Evolutionary conservation across 2,888 invertebrate species (phyloP), one percentile per base, ranked within the genome.

Genomic region (Lottia gigantea): DNA sequence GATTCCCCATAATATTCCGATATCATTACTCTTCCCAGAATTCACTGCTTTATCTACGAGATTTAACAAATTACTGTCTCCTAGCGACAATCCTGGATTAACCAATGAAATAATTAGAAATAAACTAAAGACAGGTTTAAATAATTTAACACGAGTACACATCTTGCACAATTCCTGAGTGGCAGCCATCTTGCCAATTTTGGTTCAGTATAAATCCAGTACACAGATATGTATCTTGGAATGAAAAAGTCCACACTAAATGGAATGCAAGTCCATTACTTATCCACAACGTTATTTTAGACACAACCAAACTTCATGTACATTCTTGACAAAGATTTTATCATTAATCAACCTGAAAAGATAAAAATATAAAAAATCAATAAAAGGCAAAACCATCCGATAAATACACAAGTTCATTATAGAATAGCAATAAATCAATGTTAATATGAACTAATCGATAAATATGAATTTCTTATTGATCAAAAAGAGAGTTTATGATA

Each of bases 1-100:
- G n/a, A 85, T 80, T 45, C 83, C 84, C 85, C 85, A 85, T 46
- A 77, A 74, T 64, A 84, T 66, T 0, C 77, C 71, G 73, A 84
- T 75, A 55, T 55, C 55, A 15, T 23, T 16, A 23, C 19, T 55
- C 23, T 55, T 55, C 55, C 55, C 55, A 55, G 55, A 55, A 55
- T 55, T 55, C 55, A 55, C 55, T 23, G 55, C 55, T 55, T 23
- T 12, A 55, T 55, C 55, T 23, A 55, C 55, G 11, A 55, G 14
- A 23, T 55, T 55, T 19, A 55, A 23, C 23, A 55, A 55, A 55
- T 55, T 55, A 55, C 23, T 23, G 23, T 55, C 23, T 19, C 55
- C 55, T 11, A 55, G 55, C 11, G 55, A 55, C 19, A 23, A 55
- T 55, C 19, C 55, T 23, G 55, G 55, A 23, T 14, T 11, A 55